Evolutionary conservation across 1,140 invertebrate species (phyloP).

Genomic region (Drosophila takahashii): DNA sequence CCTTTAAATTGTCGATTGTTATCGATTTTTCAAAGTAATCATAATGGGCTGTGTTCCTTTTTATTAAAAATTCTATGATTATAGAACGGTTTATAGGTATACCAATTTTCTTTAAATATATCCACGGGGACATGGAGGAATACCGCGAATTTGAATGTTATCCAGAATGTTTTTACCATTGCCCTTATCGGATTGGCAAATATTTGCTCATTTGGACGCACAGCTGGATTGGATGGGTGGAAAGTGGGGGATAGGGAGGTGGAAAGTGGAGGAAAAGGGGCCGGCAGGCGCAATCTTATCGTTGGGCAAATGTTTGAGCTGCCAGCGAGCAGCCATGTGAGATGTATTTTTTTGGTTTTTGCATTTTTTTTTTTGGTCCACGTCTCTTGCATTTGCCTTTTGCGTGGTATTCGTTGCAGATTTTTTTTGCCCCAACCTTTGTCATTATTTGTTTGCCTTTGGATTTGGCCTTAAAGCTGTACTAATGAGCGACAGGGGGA

Average conservation of each 20-base stretch:
- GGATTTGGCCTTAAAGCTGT: constrained; percentile 29
- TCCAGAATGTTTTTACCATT: constrained; percentile 4
- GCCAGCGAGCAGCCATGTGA: not conserved
- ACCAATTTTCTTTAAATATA: no score
- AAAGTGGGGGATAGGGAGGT: not conserved
- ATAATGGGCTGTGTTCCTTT: no score
- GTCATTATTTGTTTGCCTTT: constrained; percentile 12
- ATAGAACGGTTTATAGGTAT: no score
- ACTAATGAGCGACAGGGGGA: constrained; percentile 30
- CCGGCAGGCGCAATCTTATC: constrained; percentile 33
- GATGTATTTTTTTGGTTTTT: not conserved
- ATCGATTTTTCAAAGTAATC: no score
- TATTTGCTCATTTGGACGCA: constrained; percentile 17
- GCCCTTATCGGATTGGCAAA: constrained; percentile 31
- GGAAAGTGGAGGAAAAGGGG: not conserved
- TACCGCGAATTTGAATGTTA: constrained; percentile 16
- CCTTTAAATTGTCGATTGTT: not conserved
- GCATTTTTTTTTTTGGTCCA: constrained; percentile 8
- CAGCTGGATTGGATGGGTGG: not conserved
- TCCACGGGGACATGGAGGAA: not conserved
- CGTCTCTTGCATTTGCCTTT: constrained; percentile 24
- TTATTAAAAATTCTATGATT: no score
- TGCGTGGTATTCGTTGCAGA: not conserved
- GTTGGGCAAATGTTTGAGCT: constrained; percentile 34
- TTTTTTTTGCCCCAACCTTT: not conserved